phyloP scores from a whole-genome alignment of 1,140 invertebrate species.

The Proctacanthus coquilletti region DNA sequence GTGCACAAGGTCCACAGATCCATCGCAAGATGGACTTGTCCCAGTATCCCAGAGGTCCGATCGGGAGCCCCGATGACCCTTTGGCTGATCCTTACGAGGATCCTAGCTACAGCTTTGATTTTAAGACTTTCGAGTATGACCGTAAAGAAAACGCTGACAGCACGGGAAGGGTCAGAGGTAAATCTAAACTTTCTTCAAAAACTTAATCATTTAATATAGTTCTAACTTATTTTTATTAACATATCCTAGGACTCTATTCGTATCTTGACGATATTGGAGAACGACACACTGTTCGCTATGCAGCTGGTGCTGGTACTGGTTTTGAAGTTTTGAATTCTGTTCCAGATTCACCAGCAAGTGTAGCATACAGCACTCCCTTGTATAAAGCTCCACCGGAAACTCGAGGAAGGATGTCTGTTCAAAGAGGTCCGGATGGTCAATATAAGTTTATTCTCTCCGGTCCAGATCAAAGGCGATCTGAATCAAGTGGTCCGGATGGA shows the following conservation, averaged over 20 bases:
- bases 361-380: slow-evolving; percentile 21
- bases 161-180: slow-evolving; percentile 39
- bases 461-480: slow-evolving; percentile 51
- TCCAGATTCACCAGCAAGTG: slow-evolving; percentile 37
- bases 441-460: slow-evolving; percentile 49
- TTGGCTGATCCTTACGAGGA: slow-evolving; percentile 55
- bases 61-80: slow-evolving; percentile 44
- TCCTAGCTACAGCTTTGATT: slow-evolving; percentile 49
- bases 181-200: slow-evolving; percentile 2
- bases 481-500: slow-evolving; percentile 48
- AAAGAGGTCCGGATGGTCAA: slow-evolving; percentile 21
- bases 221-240: background rate
- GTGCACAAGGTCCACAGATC: slow-evolving; percentile 49
- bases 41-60: slow-evolving; percentile 41
- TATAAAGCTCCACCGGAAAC: slow-evolving; percentile 22
- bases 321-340: slow-evolving; percentile 53
- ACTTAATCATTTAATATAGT: background rate
- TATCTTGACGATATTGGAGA: slow-evolving; percentile 55
- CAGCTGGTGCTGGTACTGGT: slow-evolving; percentile 50
- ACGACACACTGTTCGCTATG: slow-evolving; percentile 51
- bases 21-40: slow-evolving; percentile 50
- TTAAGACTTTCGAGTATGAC: slow-evolving; percentile 44
- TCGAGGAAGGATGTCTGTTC: slow-evolving; percentile 23
- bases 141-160: slow-evolving; percentile 46
- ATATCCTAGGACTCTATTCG: slow-evolving; percentile 41